phyloP scores from a whole-genome alignment of 92 coral and sea anemone species.

The Galaxea fascicularis region DNA sequence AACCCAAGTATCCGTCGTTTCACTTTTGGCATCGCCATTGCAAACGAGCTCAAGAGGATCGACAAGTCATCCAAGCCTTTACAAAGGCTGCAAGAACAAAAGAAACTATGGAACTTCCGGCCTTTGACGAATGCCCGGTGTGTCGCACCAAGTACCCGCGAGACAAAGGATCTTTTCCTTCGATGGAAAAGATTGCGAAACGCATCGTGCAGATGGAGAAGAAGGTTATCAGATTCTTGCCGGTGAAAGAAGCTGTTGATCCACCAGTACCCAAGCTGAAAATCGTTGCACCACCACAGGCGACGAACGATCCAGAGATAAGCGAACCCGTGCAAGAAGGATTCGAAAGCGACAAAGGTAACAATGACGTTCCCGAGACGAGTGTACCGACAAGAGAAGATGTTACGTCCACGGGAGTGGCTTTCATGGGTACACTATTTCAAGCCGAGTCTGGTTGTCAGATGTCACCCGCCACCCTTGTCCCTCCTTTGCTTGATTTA shows the following conservation, averaged over 20 bases:
- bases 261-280: background rate
- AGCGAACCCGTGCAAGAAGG: background rate
- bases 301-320: background rate
- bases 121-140: background rate
- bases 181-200: background rate
- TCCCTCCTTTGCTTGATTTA: background rate
- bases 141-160: slow-evolving; percentile 1
- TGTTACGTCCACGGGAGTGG: background rate
- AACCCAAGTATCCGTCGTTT: background rate
- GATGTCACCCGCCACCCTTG: background rate
- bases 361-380: background rate
- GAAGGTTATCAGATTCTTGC: background rate
- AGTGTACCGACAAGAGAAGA: background rate
- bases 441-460: background rate
- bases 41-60: background rate
- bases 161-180: background rate
- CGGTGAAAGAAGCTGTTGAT: background rate
- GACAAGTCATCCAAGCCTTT: background rate
- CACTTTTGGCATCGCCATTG: slow-evolving; percentile 22
- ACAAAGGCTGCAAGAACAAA: background rate
- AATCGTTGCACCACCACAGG: background rate
- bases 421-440: background rate
- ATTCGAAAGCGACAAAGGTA: background rate
- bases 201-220: background rate
- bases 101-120: background rate